Evolutionary conservation across 2,797 vertebrate genomes (phyloP), one percentile per base, ranked within the genome.

Genomic region (Pangasius mekongensis): DNA sequence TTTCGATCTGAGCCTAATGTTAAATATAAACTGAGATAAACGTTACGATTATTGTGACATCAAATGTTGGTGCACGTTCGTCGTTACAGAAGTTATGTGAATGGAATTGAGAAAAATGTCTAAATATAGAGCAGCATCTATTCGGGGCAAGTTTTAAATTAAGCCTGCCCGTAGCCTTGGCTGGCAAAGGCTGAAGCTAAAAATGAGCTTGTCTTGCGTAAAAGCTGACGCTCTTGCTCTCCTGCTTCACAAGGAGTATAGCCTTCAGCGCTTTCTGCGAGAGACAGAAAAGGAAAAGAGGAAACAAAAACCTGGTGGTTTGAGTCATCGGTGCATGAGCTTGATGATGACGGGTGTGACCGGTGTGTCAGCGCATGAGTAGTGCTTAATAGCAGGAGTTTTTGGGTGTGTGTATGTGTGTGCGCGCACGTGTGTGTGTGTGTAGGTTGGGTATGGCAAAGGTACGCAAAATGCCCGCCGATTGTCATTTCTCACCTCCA

Each of bases 331-430:
- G 89, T 94, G 93, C 91, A 91, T 16, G 77, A 85, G 83, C 86
- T 86, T 93, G 88, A 87, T 78, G 86, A 56, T 86, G 27, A 39
- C 54, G 94, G 95, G 95, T 92, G 94, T 93, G 95, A 93, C 91
- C 90, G 43, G 66, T 86, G 86, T 92, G 92, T 92, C 91, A 93
- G 89, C 91, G 92, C 88, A 92, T 90, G 86, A 90, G 85, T 86
- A 88, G 82, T 39, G 84, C 84, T 88, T 62, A 74, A 66, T 71
- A 81, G 85, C 60, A 58, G 86, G 62, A 66, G 69, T 43, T 78
- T 33, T 52, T 8, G 43, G 24, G 43, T 87, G 54, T 83, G 39
- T 86, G 73, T 88, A n/a, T 67, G 62, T 69, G 66, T 62, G 30
- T 66, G 64, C 2, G 30, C 36, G 30, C 5, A 0, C 27, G 5